Evolutionary conservation across 2,113 vertebrate genomes (phyloP).

Genomic region (Gavia stellata): DNA sequence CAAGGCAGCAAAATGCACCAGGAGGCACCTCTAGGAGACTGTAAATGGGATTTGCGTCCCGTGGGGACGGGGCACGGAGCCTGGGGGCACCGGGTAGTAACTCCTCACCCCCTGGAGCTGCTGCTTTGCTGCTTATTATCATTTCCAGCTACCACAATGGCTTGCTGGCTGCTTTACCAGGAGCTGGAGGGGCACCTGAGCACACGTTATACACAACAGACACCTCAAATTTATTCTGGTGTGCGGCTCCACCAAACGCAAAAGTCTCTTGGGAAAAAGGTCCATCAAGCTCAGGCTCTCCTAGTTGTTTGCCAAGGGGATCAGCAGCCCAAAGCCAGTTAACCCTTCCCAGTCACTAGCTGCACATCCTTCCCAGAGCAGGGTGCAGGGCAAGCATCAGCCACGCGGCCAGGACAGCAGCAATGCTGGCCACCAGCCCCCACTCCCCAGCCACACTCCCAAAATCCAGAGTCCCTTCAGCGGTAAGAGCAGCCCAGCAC

Average conservation of each 20-base stretch:
- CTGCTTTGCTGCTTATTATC: background rate
- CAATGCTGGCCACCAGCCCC: background rate
- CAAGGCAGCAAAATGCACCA: background rate
- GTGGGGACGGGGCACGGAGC: rapidly evolving
- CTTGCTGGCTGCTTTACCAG: background rate
- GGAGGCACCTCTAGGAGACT: background rate
- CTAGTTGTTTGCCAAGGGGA: background rate
- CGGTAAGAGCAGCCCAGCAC: background rate
- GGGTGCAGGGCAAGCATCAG: background rate
- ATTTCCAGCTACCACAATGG: background rate
- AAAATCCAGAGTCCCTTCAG: background rate
- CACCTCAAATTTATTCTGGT: background rate
- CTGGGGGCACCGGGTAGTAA: rapidly evolving
- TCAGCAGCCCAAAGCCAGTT: background rate
- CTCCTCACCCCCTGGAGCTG: background rate
- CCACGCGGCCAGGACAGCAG: background rate
- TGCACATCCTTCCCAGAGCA: background rate
- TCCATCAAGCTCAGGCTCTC: background rate
- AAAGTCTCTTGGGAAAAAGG: background rate
- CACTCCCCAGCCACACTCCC: background rate
- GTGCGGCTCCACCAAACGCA: background rate
- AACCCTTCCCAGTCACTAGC: background rate
- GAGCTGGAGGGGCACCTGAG: background rate
- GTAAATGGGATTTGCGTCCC: background rate
- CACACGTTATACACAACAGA: background rate